Evolutionary conservation across 1,140 invertebrate genomes (phyloP).

Genomic region (Eumaeus atala): DNA sequence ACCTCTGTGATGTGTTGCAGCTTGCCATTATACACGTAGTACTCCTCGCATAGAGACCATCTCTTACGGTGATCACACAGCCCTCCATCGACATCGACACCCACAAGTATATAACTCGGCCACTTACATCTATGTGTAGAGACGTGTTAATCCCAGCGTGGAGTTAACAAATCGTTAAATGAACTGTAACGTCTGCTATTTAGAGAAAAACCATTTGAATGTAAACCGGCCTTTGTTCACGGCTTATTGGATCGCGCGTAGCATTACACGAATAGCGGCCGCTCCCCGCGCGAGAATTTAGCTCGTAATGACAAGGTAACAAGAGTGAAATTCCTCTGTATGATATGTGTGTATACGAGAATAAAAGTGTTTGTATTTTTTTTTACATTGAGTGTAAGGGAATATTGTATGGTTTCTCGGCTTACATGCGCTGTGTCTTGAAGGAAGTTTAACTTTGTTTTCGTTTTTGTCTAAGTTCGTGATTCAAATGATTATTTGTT

Average conservation of each 20-base stretch:
- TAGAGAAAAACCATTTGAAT: constrained; percentile 26
- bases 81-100: too few species aligned
- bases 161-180: constrained; percentile 22
- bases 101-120: too few species aligned
- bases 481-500: too few species aligned
- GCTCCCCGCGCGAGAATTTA: not conserved
- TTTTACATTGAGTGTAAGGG: not conserved
- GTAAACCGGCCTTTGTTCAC: constrained; percentile 30
- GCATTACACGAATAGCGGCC: not conserved
- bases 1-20: too few species aligned
- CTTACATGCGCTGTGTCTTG: not conserved
- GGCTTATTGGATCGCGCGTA: constrained; percentile 21
- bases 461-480: too few species aligned
- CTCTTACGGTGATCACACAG: too few species aligned
- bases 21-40: too few species aligned
- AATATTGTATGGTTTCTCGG: not conserved
- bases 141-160: constrained; percentile 8
- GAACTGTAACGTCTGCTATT: constrained; percentile 20
- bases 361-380: constrained; percentile 4
- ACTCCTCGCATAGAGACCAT: too few species aligned
- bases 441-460: not conserved
- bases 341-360: not conserved
- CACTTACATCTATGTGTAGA: too few species aligned
- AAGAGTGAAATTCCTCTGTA: not conserved
- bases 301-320: not conserved